Conservation (phyloP, 2,113 vertebrate genomes). For the Lepisosteus oculatus region DNA sequence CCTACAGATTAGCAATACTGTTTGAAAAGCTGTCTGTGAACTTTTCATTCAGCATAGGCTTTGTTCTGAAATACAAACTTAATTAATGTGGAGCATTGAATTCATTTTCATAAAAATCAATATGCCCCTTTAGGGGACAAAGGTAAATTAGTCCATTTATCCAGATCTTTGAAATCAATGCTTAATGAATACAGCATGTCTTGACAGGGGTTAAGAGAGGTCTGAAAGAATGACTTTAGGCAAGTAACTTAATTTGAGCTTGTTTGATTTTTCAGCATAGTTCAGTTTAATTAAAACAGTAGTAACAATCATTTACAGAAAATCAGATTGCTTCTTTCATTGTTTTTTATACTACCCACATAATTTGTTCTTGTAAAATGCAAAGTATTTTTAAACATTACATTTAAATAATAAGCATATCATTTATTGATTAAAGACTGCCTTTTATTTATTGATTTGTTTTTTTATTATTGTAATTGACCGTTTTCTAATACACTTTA, state of each 20-base stretch:
- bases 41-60: conserved; percentile 44
- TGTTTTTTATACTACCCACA: too few species aligned
- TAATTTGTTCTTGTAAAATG: too few species aligned
- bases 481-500: too few species aligned
- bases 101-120: conserved; percentile 55
- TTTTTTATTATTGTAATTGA: too few species aligned
- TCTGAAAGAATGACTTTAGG: conserved; percentile 23
- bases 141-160: conserved; percentile 49
- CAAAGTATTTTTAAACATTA: too few species aligned
- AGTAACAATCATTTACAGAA: conserved; percentile 9
- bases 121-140: conserved; percentile 40
- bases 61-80: conserved; percentile 22
- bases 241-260: conserved; percentile 17
- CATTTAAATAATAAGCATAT: too few species aligned
- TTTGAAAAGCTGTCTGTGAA: conserved; percentile 23
- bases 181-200: conserved; percentile 48
- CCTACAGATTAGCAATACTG: too few species aligned
- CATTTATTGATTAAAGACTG: too few species aligned
- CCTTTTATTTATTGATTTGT: too few species aligned
- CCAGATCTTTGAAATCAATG: conserved; percentile 48
- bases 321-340: not conserved
- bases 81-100: conserved; percentile 32
- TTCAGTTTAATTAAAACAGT: conserved; percentile 15
- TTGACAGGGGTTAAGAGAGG: conserved; percentile 33
- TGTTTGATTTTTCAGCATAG: conserved; percentile 1